Conservation (phyloP, 2,888 invertebrate species). For the Homarus gammarus region DNA sequence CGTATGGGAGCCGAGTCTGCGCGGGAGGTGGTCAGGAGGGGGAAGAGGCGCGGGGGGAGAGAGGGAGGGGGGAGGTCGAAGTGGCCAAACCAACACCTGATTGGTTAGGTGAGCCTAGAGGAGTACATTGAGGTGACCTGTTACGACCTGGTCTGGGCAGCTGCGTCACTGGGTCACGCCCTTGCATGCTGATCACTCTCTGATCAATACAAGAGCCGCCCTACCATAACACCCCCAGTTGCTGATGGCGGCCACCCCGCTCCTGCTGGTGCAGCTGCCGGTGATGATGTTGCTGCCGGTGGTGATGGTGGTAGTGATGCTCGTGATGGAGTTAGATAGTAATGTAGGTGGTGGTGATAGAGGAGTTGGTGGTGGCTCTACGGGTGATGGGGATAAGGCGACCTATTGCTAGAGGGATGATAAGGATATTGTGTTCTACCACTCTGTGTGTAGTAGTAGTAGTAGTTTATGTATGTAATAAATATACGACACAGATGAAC, state of each 20-base stretch:
- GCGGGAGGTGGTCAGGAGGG: background rate
- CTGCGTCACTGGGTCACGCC: constrained; percentile 1
- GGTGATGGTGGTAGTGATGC: background rate
- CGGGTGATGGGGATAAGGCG: too few species aligned
- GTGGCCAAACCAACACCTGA: too few species aligned
- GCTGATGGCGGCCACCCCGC: background rate
- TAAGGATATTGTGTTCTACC: too few species aligned
- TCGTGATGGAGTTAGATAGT: background rate
- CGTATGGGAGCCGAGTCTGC: background rate
- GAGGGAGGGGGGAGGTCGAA: background rate
- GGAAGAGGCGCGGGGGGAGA: background rate
- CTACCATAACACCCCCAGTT: background rate
- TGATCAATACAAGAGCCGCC: constrained; percentile 8
- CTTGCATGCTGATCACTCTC: background rate
- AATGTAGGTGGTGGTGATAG: too few species aligned
- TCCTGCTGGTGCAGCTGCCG: background rate
- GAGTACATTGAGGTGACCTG: background rate
- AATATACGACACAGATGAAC: too few species aligned
- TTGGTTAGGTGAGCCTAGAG: background rate
- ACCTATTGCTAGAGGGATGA: too few species aligned
- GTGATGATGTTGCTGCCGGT: background rate
- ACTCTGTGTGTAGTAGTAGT: too few species aligned
- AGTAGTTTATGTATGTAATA: too few species aligned
- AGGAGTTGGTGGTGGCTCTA: too few species aligned
- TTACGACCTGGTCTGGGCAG: background rate